Evolutionary conservation across 2,888 invertebrate genomes (phyloP), one percentile per base, ranked within the genome.

Genomic region (Ecliptopera silaceata): DNA sequence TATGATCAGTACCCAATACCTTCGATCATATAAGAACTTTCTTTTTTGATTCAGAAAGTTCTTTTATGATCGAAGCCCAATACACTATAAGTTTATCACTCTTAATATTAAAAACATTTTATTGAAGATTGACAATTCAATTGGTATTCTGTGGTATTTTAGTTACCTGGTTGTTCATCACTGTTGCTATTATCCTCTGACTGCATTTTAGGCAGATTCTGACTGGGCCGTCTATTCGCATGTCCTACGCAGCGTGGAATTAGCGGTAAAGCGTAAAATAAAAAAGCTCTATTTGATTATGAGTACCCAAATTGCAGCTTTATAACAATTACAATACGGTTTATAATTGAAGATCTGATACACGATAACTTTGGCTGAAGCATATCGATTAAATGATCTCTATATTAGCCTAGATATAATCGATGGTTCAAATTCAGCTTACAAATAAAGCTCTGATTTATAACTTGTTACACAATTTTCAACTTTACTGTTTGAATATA

Each of bases 111-210:
- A n/a, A n/a, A n/a, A n/a, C n/a, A n/a, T n/a, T n/a, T n/a, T n/a
- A n/a, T n/a, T n/a, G n/a, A n/a, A n/a, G n/a, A n/a, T n/a, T n/a
- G n/a, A n/a, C n/a, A n/a, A n/a, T n/a, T n/a, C n/a, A n/a, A 26
- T 26, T 4, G 10, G 6, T 6, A 26, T 26, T 8, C 1, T 26
- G 6, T 26, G 10, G 4, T 26, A 6, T 8, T 6, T 8, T 26
- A 26, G 8, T 68, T 75, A 79, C 79, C 78, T 77, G 76, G 77
- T 68, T 81, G 93, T 65, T 94, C 94, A 66, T 94, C 94, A 64
- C 92, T 93, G 77, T 92, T 93, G 82, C 94, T 94, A 76, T 94
- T 94, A 65, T 94, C 94, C 72, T 94, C 93, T 0, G 94, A 94
- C 58, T 92, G 92, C 66, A 93, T 91, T 82, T 94, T 94, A 66